These are phyloP conservation scores for Callimorpha dominula DNA, from an alignment of 2,888 invertebrate species.

Conservation along the genomic window DNA sequence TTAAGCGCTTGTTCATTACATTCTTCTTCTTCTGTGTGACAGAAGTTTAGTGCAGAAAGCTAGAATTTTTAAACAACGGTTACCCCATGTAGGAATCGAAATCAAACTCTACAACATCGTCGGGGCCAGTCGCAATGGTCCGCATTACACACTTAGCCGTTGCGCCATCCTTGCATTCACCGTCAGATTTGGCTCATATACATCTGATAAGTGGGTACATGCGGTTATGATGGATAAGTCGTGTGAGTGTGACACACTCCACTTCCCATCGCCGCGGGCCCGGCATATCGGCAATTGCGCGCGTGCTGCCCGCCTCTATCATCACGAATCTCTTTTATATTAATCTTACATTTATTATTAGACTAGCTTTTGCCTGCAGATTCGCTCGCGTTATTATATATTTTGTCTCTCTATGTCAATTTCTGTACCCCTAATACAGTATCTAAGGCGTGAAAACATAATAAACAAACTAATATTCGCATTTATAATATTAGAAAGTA, in stretches of 20 bases:
- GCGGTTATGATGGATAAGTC: slow-evolving; percentile 73
- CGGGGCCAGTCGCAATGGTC: slow-evolving; percentile 1
- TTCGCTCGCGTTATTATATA: not conserved
- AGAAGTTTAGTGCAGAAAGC: not conserved
- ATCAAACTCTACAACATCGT: not conserved
- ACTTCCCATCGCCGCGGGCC: slow-evolving; percentile 65
- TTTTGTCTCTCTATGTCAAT: not conserved
- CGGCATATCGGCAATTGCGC: slow-evolving; percentile 45
- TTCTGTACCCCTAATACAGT: no score
- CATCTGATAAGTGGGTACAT: slow-evolving; percentile 37
- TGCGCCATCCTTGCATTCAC: slow-evolving; percentile 10
- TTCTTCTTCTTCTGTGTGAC: not conserved
- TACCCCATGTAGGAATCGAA: not conserved
- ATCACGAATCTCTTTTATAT: slow-evolving; percentile 72
- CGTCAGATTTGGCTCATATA: slow-evolving; percentile 8
- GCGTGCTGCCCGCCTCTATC: slow-evolving; percentile 57
- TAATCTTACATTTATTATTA: slow-evolving; percentile 68
- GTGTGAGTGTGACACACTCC: slow-evolving; percentile 79
- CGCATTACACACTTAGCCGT: not conserved
- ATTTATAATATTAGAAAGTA: not conserved
- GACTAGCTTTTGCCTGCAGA: slow-evolving; percentile 26
- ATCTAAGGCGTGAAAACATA: not conserved
- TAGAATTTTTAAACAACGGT: not conserved
- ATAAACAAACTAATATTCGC: not conserved
- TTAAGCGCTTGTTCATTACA: not conserved